Percentiles rank a stretch among this genome's conserved stretches.
Evolutionary conservation across 2,888 invertebrate species (phyloP).

Genomic region (Nephrotoma flavescens): DNA sequence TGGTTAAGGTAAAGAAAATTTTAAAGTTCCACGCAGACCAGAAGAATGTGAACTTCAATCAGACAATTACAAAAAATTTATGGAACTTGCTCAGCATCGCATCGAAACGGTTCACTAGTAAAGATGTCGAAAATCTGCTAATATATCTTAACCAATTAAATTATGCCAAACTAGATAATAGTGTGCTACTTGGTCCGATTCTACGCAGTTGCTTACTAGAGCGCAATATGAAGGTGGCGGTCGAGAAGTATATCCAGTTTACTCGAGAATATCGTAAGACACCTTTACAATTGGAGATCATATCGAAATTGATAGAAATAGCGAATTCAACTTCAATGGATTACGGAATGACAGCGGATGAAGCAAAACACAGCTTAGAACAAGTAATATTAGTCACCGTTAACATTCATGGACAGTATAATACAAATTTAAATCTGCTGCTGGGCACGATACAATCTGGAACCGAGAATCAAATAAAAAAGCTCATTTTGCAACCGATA

Average conservation of each 20-base stretch:
- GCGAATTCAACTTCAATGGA: conserved; percentile 18
- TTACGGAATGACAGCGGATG: conserved; percentile 13
- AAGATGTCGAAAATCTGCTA: conserved; percentile 35
- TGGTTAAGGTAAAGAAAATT: conserved; percentile 26
- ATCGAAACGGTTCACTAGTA: conserved; percentile 22
- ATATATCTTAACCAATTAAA: conserved; percentile 34
- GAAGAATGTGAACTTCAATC: conserved; percentile 33
- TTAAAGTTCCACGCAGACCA: conserved; percentile 36
- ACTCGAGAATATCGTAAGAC: conserved; percentile 40
- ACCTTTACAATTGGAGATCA: conserved; percentile 48
- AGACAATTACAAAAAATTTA: conserved; percentile 40
- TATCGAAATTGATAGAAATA: conserved; percentile 29
- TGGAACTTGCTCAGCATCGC: conserved; percentile 43
- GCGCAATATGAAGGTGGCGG: conserved; percentile 34
- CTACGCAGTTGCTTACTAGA: conserved; percentile 42
- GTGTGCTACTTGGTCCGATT: conserved; percentile 41
- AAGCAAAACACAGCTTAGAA: conserved; percentile 29
- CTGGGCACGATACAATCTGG: conserved; percentile 35
- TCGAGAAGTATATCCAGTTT: conserved; percentile 37
- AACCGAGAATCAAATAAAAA: conserved; percentile 31
- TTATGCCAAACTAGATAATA: conserved; percentile 42
- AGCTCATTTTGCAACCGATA: conserved; percentile 36
- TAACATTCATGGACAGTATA: conserved; percentile 30
- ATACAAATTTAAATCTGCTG: conserved; percentile 30
- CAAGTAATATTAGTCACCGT: conserved; percentile 24